Base-by-base conservation (phyloP, 2,888 invertebrate species). In the Eugnorisma glareosa region DNA sequence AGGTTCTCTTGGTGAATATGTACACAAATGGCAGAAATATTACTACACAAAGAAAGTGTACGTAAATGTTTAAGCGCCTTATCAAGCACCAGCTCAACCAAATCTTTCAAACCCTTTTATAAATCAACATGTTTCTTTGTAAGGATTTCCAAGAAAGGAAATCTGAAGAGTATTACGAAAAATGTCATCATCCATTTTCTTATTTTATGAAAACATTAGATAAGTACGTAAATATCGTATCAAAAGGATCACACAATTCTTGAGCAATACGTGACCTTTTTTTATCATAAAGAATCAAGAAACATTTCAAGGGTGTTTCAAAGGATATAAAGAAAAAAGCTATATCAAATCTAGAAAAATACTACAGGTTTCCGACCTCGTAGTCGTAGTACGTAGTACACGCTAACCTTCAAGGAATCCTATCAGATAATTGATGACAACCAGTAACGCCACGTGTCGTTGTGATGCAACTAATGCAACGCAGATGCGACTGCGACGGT, bases 391-490 rank as follows among this genome's bases (percentile, higher is more conserved):
- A 67, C 40, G 75, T 74, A 79, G 73, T 73, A 78, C 70, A 37
- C 68, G 59, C 24, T 82, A 82, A 86, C 90, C 89, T 89, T 89
- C 82, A 78, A 84, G 64, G 77, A 69, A 84, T 77, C 75, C 73
- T 73, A 74, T 71, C 82, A 74, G 66, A 87, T 86, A 86, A 86
- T 83, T 85, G 84, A 90, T 86, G 84, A 87, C 84, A 89, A 87
- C 86, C 84, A 85, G 88, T 87, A 85, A 81, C 72, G 75, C 84
- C 91, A 90, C 90, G 89, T 92, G 90, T 81, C 79, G 81, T 77
- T 73, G 64, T 87, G 85, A 90, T 88, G 89, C 85, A 87, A 81
- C 80, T 84, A 85, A 91, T 89, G 81, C 81, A 90, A 87, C 82
- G 89, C 90, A 92, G 90, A 91, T 92, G 90, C 86, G 86, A 74